Percentiles rank a stretch among this genome's conserved stretches.
These are phyloP conservation scores for Anadara kagoshimensis DNA, from an alignment of 1,140 invertebrate species.

Conservation along the genomic window DNA sequence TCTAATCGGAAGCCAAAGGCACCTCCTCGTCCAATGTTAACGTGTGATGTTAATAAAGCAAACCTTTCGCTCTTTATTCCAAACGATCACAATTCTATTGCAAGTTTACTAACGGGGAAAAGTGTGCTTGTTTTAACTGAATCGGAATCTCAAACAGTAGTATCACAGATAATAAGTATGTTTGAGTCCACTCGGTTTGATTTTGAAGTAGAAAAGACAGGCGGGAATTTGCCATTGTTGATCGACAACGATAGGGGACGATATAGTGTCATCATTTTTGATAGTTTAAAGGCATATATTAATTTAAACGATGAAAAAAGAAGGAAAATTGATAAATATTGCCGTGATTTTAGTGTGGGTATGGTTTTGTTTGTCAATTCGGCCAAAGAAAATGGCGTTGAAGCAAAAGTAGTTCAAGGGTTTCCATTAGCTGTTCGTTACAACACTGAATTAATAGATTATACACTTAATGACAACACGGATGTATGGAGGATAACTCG, in stretches of 20 bases:
- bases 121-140: conserved; percentile 96
- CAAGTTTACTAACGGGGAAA: conserved; percentile 88
- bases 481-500: conserved; percentile 90
- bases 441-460: conserved; percentile 91
- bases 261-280: conserved; percentile 95
- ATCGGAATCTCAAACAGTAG: conserved; percentile 92
- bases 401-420: conserved; percentile 77
- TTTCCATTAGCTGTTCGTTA: conserved; percentile 95
- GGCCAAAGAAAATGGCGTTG: conserved; percentile 84
- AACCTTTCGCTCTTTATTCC: conserved; percentile 20
- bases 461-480: conserved; percentile 89
- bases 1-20: neutral
- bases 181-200: conserved; percentile 95
- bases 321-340: conserved; percentile 96
- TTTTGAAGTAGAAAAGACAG: conserved; percentile 93
- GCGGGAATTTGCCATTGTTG: conserved; percentile 92
- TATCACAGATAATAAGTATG: conserved; percentile 91
- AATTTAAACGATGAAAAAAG: conserved; percentile 98
- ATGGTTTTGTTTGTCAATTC: conserved; percentile 94
- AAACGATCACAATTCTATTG: conserved; percentile 83
- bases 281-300: conserved; percentile 96
- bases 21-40: conserved; percentile 38
- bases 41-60: conserved; percentile 23
- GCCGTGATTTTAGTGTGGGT: conserved; percentile 95
- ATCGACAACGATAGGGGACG: conserved; percentile 95